A percentile compares a stretch with the other conserved stretches of the same genome.
Conservation (phyloP, 1,140 invertebrate species). For the Drosophila ficusphila region DNA sequence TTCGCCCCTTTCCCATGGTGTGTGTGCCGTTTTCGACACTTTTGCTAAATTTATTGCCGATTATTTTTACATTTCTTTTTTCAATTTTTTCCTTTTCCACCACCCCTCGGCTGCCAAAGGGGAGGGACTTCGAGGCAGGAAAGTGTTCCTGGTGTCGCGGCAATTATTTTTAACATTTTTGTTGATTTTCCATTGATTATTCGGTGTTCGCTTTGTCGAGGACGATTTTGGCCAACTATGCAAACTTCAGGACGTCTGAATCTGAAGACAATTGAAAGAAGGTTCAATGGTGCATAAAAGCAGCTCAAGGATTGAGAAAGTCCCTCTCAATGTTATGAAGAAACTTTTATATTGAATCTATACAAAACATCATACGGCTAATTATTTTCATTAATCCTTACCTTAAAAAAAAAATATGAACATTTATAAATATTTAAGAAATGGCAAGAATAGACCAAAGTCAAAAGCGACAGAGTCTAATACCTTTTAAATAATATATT, state of each 20-base stretch:
- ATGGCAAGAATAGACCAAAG: too few relatives aligned
- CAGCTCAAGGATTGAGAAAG: not conserved
- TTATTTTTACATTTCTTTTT: constrained; percentile 82
- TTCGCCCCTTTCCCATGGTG: constrained; percentile 4
- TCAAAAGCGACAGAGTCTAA: too few relatives aligned
- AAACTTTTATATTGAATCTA: too few relatives aligned
- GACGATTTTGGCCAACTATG: constrained; percentile 1
- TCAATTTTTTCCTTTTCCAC: constrained; percentile 34
- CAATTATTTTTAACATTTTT: constrained; percentile 75
- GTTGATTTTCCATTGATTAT: constrained; percentile 74
- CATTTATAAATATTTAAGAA: too few relatives aligned
- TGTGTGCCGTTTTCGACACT: constrained; percentile 78
- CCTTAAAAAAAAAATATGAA: too few relatives aligned
- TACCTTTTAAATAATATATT: too few relatives aligned
- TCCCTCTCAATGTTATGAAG: too few relatives aligned
- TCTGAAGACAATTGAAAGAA: not conserved
- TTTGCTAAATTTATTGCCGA: constrained; percentile 81
- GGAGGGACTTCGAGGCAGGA: not conserved
- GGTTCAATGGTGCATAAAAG: not conserved
- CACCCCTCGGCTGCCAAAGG: not conserved
- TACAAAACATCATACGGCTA: too few relatives aligned
- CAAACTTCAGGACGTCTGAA: not conserved
- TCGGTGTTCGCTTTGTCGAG: constrained; percentile 16
- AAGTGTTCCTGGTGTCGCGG: constrained; percentile 45
- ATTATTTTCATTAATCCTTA: too few relatives aligned